These are phyloP conservation scores for Brachymystax lenok DNA, from an alignment of 2,797 vertebrate genomes.

Conservation along the genomic window DNA sequence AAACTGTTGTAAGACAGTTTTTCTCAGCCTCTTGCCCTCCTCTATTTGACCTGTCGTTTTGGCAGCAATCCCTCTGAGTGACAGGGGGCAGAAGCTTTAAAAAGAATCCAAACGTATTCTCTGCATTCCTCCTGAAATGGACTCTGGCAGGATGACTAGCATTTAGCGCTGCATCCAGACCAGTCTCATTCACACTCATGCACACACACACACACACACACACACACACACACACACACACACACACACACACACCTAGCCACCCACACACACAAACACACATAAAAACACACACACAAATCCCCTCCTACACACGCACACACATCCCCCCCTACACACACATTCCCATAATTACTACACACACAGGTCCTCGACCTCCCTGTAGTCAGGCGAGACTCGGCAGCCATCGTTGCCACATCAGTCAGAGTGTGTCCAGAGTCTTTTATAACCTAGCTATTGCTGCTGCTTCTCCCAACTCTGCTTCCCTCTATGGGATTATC, in stretches of 20 bases:
- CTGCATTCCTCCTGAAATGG: slow-evolving; percentile 18
- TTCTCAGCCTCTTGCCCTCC: slow-evolving; percentile 16
- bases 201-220: not conserved
- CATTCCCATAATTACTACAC: slow-evolving; percentile 28
- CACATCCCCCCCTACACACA: slow-evolving; percentile 7
- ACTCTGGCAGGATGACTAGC: not conserved
- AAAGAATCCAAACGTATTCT: slow-evolving; percentile 23
- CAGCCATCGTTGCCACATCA: slow-evolving; percentile 48
- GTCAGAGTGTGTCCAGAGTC: slow-evolving; percentile 30
- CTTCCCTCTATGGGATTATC: slow-evolving; percentile 35
- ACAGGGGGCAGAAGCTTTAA: slow-evolving; percentile 18
- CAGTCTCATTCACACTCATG: not conserved
- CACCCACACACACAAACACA: not conserved
- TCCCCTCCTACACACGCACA: slow-evolving; percentile 4
- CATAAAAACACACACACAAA: not conserved
- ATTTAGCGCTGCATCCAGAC: not conserved
- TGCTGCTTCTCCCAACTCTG: slow-evolving; percentile 29
- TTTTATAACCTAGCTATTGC: slow-evolving; percentile 23
- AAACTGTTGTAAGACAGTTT: not conserved
- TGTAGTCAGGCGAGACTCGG: slow-evolving; percentile 59
- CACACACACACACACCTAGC: slow-evolving; percentile 4
- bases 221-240: not conserved
- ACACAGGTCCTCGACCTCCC: slow-evolving; percentile 57
- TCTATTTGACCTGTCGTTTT: slow-evolving; percentile 18
- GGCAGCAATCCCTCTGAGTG: slow-evolving; percentile 9